These are phyloP conservation scores for Choloepus hoffmanni DNA, from an alignment of 2,113 vertebrate genomes.

Conservation along the genomic window DNA sequence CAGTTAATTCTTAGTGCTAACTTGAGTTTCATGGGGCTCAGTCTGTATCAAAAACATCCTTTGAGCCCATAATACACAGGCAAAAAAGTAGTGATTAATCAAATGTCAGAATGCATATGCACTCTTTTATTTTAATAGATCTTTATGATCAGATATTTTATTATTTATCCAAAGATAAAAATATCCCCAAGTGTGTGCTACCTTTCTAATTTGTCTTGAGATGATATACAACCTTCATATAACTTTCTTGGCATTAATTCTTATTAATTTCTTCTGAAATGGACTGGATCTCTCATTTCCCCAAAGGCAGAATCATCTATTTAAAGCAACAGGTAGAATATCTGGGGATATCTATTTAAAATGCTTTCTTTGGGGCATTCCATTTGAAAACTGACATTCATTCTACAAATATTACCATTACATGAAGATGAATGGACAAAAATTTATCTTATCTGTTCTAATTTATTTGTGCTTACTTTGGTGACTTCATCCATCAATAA, in stretches of 20 bases:
- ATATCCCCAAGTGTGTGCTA: background rate
- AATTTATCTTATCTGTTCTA: background rate
- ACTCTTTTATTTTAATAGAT: slow-evolving; percentile 68
- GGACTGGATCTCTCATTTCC: slow-evolving; percentile 12
- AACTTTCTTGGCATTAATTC: background rate
- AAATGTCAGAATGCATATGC: slow-evolving; percentile 55
- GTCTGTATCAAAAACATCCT: slow-evolving; percentile 66
- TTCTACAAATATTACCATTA: background rate
- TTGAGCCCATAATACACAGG: slow-evolving; percentile 12
- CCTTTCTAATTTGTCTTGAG: slow-evolving; percentile 43
- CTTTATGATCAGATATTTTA: slow-evolving; percentile 71
- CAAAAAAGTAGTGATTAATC: slow-evolving; percentile 69
- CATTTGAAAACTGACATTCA: background rate
- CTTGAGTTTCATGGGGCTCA: background rate
- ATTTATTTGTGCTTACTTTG: slow-evolving; percentile 7
- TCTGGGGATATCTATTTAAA: background rate
- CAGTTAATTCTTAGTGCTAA: slow-evolving; percentile 74
- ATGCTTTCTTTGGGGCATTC: background rate
- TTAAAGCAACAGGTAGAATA: slow-evolving; percentile 6
- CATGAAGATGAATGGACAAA: background rate
- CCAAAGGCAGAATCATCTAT: background rate
- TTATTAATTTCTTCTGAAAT: slow-evolving; percentile 36
- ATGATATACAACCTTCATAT: slow-evolving; percentile 31
- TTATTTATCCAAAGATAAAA: slow-evolving; percentile 70
- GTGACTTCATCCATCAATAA: background rate